Evolutionary conservation across 2,888 invertebrate species (phyloP).

Genomic region (Lasioglossum malachurum): DNA sequence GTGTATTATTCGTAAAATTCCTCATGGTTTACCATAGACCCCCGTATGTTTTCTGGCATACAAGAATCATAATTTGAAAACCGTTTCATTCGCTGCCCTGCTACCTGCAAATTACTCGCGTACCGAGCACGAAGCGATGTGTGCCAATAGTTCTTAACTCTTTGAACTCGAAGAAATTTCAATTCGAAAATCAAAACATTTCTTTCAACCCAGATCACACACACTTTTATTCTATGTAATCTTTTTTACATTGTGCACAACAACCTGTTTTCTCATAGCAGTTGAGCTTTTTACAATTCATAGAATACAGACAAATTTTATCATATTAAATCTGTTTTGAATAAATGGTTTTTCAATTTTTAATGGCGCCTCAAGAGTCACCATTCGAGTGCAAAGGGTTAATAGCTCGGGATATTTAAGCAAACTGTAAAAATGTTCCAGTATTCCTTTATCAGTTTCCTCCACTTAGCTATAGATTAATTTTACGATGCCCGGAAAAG

Average conservation of each 20-base stretch:
- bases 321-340: no score
- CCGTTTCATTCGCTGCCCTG: constrained; percentile 25
- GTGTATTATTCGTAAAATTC: constrained; percentile 52
- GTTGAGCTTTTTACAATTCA: no score
- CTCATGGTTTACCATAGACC: constrained; percentile 51
- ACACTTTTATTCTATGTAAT: no score
- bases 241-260: no score
- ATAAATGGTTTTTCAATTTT: no score
- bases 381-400: no score
- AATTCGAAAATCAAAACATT: no score
- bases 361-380: no score
- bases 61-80: constrained; percentile 37
- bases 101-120: constrained; percentile 29
- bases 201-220: no score
- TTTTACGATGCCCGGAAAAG: constrained; percentile 22
- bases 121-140: constrained; percentile 19
- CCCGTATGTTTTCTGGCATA: constrained; percentile 35
- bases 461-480: constrained; percentile 19
- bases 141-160: constrained; percentile 18
- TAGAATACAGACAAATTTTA: no score
- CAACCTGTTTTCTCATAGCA: no score
- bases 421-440: constrained; percentile 26
- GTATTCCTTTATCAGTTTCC: constrained; percentile 37
- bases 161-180: no score
- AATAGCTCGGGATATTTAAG: constrained; percentile 22